These are phyloP conservation scores for Hestina assimilis DNA, from an alignment of 1,140 invertebrate genomes.

Conservation along the genomic window DNA sequence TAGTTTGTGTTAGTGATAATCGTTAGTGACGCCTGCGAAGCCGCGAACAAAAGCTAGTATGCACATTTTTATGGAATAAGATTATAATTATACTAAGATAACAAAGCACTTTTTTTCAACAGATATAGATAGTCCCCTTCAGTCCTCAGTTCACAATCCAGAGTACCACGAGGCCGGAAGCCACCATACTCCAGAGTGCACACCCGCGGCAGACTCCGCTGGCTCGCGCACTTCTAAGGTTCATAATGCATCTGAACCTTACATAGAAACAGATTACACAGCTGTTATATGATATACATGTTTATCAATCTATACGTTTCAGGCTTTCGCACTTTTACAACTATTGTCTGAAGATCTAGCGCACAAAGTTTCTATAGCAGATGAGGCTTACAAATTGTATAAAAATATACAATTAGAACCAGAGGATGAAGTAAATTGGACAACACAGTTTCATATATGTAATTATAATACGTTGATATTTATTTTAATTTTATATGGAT, in stretches of 20 bases:
- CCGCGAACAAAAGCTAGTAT: no score
- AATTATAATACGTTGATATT: no score
- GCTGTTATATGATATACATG: not conserved
- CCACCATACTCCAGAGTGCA: not conserved
- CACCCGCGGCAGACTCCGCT: not conserved
- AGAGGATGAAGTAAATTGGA: slow-evolving; percentile 55
- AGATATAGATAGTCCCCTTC: slow-evolving; percentile 53
- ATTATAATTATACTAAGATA: no score
- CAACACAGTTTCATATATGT: no score
- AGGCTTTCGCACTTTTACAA: slow-evolving; percentile 56
- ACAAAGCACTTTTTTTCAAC: slow-evolving; percentile 11
- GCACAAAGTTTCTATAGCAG: slow-evolving; percentile 47
- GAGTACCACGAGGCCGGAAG: not conserved
- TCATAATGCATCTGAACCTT: no score
- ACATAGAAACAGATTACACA: no score
- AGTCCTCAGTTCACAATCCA: slow-evolving; percentile 27
- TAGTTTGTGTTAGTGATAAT: not conserved
- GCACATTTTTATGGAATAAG: no score
- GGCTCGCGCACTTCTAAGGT: slow-evolving; percentile 22
- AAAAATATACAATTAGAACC: slow-evolving; percentile 49
- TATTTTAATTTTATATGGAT: not conserved
- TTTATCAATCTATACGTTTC: slow-evolving; percentile 10
- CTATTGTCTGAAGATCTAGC: slow-evolving; percentile 58
- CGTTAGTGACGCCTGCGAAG: not conserved
- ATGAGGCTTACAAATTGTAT: slow-evolving; percentile 63